phyloP scores from a whole-genome alignment of 2,888 invertebrate species.

The Ctena decussata region DNA sequence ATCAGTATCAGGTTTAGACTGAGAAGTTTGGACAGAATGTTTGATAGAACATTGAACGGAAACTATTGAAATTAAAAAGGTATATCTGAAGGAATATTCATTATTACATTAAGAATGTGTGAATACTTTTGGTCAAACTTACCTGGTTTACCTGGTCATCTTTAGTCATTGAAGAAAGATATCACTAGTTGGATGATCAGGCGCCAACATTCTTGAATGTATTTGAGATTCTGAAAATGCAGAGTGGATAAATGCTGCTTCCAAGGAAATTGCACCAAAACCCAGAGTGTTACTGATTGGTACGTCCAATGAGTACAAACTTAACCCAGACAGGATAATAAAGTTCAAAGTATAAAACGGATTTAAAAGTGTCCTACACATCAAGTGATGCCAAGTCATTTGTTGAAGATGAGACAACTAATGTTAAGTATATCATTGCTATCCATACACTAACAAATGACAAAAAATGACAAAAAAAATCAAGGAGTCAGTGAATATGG shows the following conservation, averaged over 20 bases:
- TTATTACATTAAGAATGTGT: too few relatives aligned
- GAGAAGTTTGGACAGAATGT: too few relatives aligned
- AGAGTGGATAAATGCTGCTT: neutral
- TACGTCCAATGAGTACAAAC: neutral
- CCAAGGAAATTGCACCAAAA: neutral
- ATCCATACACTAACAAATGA: neutral
- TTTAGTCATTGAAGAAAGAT: too few relatives aligned
- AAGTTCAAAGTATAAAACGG: neutral
- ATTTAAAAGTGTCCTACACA: neutral
- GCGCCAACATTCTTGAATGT: too few relatives aligned
- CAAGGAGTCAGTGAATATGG: neutral
- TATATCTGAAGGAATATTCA: too few relatives aligned
- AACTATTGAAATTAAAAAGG: too few relatives aligned
- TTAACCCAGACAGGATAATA: neutral
- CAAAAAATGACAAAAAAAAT: neutral
- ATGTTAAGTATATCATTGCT: neutral
- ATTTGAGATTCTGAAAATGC: neutral
- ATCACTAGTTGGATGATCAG: too few relatives aligned
- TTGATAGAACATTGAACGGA: too few relatives aligned
- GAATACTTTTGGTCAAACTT: too few relatives aligned
- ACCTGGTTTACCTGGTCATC: too few relatives aligned
- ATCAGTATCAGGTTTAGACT: too few relatives aligned
- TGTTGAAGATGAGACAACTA: neutral
- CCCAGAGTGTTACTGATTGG: neutral
- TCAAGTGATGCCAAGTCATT: neutral